Evolutionary conservation across 1,140 invertebrate species (phyloP).

Genomic region (Chrysoperla carnea): DNA sequence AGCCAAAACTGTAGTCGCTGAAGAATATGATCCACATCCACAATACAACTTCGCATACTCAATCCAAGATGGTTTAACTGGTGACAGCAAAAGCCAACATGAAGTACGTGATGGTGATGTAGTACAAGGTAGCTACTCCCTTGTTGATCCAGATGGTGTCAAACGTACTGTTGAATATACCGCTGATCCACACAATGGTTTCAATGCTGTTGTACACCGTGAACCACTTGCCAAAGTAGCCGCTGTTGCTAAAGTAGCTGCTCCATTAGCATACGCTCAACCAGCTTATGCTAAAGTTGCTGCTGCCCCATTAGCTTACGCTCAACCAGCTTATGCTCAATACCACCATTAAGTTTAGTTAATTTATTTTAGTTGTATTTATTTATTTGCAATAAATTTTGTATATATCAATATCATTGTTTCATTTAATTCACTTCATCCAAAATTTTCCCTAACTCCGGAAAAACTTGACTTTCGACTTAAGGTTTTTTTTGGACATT

Average conservation of each 20-base stretch:
- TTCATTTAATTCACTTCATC: no score
- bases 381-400: neutral
- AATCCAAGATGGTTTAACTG: slow-evolving; percentile 42
- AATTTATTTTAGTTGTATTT: neutral
- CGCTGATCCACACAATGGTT: slow-evolving; percentile 27
- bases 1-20: neutral
- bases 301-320: slow-evolving; percentile 1
- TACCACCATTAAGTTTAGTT: neutral
- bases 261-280: slow-evolving; percentile 1
- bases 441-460: no score
- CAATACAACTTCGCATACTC: slow-evolving; percentile 40
- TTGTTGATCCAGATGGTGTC: slow-evolving; percentile 10
- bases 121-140: slow-evolving; percentile 25
- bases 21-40: neutral
- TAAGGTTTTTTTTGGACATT: no score
- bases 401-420: no score
- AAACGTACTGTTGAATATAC: slow-evolving; percentile 41
- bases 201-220: slow-evolving; percentile 19
- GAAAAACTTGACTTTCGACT: no score
- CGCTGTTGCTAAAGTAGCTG: slow-evolving; percentile 1
- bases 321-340: neutral
- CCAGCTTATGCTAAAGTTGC: slow-evolving; percentile 1
- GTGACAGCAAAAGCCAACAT: slow-evolving; percentile 44
- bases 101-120: slow-evolving; percentile 40
- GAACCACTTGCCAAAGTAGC: slow-evolving; percentile 11